Evolutionary conservation across 2,888 invertebrate species (phyloP), one percentile per base, ranked within the genome.

Genomic region (Rhagonycha fulva): DNA sequence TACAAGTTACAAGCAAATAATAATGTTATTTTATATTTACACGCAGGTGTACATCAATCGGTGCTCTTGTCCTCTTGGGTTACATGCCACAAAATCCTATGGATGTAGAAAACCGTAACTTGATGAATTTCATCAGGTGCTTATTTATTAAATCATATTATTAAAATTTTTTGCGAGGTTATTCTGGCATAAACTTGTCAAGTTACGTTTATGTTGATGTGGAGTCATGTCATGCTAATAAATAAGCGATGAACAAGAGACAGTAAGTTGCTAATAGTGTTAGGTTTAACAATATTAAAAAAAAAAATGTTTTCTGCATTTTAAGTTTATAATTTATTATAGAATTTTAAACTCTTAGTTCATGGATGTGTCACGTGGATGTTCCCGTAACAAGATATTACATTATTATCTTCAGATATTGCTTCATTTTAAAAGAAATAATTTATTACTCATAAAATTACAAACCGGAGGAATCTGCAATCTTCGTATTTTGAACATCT

Each of bases 41-140:
- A 62, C 68, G 62, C 72, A 68, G 68, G 68, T 72, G 72, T 72
- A 26, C 23, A 62, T 28, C 26, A 72, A 68, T 74, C 24, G 63
- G 47, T 70, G 63, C 74, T 74, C 62, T 74, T 74, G 74, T 63
- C 68, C 63, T 75, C 30, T 70, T 30, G 61, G 71, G 62, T 71
- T 66, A 71, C 61, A 68, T 71, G 68, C 62, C 60, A 71, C 68
- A 66, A 70, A 70, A 74, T 75, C 71, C 47, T 68, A 62, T 71
- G 62, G 61, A 70, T 70, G 70, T 70, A 70, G 63, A 66, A 75
- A 74, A 75, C 70, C 71, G 68, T 71, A 71, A 75, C 71, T 68
- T 75, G 62, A 63, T 61, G 71, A 75, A 75, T 62, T 74, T 71
- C 62, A 62, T 75, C 75, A 71, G 75, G 75, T 75, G 75, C 60